These are phyloP conservation scores for Ariopsis seemanni DNA, from an alignment of 2,113 vertebrate genomes.

Conservation along the genomic window DNA sequence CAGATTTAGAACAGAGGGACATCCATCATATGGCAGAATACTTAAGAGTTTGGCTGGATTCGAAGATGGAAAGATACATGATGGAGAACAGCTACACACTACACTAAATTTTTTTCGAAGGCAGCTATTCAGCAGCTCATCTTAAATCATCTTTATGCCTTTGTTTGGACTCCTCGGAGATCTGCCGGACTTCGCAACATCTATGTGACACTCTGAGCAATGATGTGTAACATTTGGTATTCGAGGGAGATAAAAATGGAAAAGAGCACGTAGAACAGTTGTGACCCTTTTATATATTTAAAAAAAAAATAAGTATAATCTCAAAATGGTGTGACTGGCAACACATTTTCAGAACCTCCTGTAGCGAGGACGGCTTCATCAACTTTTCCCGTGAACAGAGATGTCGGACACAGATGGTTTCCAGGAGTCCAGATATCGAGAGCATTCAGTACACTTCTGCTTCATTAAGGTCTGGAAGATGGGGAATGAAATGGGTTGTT, in stretches of 20 bases:
- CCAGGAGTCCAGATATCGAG: conserved; percentile 52
- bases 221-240: conserved; percentile 4
- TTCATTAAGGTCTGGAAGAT: conserved; percentile 60
- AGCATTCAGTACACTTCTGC: conserved; percentile 55
- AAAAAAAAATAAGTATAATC: background rate
- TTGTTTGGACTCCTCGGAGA: conserved; percentile 34
- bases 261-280: background rate
- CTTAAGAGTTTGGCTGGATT: conserved; percentile 54
- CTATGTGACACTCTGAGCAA: background rate
- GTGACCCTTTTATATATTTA: background rate
- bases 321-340: background rate
- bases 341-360: background rate
- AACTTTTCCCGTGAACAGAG: background rate
- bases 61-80: conserved; percentile 24
- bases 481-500: conserved; percentile 58
- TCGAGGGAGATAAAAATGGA: conserved; percentile 1
- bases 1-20: conserved; percentile 55
- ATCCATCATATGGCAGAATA: conserved; percentile 53
- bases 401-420: conserved; percentile 1
- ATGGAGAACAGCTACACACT: conserved; percentile 30
- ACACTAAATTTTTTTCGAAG: conserved; percentile 28
- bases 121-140: conserved; percentile 35
- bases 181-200: conserved; percentile 29
- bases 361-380: conserved; percentile 9
- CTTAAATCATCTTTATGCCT: conserved; percentile 42